Conservation (phyloP, 2,888 invertebrate genomes). For the Machimus rusticus region DNA sequence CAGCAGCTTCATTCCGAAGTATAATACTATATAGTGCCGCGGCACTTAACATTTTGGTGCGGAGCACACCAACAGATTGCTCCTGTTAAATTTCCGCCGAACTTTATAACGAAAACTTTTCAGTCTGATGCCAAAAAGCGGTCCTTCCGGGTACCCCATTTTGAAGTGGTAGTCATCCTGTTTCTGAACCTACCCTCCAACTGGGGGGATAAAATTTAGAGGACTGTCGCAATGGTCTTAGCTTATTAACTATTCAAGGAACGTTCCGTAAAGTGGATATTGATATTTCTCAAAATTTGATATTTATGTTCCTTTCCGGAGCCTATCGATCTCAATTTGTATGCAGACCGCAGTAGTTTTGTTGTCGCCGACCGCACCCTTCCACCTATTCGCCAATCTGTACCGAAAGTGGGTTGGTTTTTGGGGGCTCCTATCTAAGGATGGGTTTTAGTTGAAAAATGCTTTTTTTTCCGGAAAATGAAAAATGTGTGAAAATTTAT, state of each 20-base stretch:
- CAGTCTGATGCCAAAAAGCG: not conserved
- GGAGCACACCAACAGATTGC: slow-evolving; percentile 9
- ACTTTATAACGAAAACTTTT: slow-evolving; percentile 23
- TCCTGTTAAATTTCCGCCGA: not conserved
- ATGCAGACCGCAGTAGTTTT: slow-evolving; percentile 17
- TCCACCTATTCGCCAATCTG: not conserved
- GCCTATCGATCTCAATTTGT: slow-evolving; percentile 36
- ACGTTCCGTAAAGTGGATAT: slow-evolving; percentile 63
- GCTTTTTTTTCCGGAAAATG: not conserved
- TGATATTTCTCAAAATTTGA: slow-evolving; percentile 63
- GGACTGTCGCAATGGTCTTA: not conserved
- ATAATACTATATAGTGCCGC: not conserved
- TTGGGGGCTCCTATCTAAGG: not conserved
- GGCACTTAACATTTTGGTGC: slow-evolving; percentile 10
- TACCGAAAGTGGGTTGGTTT: not conserved
- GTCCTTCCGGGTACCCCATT: not conserved
- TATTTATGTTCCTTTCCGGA: slow-evolving; percentile 58
- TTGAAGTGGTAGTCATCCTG: not conserved
- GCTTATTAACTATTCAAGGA: slow-evolving; percentile 57
- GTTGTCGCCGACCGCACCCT: not conserved
- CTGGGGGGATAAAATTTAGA: not conserved
- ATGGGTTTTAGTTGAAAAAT: slow-evolving; percentile 10
- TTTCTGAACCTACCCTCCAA: not conserved
- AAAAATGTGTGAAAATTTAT: slow-evolving; percentile 39
- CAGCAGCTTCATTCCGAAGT: not conserved